A percentile compares a stretch with the other conserved stretches of the same genome.
These are phyloP conservation scores for Lanius collurio DNA, from an alignment of 2,113 vertebrate species.

Conservation along the genomic window DNA sequence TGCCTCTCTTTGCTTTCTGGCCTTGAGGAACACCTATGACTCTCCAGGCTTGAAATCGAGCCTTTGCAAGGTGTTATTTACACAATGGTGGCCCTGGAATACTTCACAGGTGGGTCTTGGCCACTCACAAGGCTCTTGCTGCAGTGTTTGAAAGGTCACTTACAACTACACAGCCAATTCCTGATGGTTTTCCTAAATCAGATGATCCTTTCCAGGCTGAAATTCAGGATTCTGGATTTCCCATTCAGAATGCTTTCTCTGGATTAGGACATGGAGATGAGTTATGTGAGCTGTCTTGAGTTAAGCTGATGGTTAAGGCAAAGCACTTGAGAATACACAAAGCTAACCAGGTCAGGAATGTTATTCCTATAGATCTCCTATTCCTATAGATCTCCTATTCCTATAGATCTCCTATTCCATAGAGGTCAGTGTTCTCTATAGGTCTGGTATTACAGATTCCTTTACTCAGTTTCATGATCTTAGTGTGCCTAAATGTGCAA, in stretches of 20 bases:
- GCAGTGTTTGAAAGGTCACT: neutral
- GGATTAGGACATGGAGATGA: neutral
- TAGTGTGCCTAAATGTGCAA: neutral
- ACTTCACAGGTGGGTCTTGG: neutral
- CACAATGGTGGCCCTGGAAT: neutral
- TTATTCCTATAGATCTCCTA: neutral
- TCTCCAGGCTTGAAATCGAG: rapidly evolving
- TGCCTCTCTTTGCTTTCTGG: neutral
- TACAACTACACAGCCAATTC: neutral
- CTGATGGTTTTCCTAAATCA: neutral
- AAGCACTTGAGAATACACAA: neutral
- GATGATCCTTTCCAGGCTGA: neutral
- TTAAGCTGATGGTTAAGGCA: neutral
- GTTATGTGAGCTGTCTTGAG: neutral
- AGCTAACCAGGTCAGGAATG: neutral
- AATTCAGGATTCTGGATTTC: neutral
- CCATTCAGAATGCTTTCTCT: neutral
- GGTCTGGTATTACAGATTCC: neutral
- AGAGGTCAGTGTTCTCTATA: neutral
- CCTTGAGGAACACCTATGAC: neutral
- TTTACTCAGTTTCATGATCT: neutral
- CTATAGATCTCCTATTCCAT: neutral
- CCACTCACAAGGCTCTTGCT: neutral
- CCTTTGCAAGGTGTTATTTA: neutral
- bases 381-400: too few relatives aligned